phyloP scores from a whole-genome alignment of 2,888 invertebrate species.

The Ethmia dodecea region DNA sequence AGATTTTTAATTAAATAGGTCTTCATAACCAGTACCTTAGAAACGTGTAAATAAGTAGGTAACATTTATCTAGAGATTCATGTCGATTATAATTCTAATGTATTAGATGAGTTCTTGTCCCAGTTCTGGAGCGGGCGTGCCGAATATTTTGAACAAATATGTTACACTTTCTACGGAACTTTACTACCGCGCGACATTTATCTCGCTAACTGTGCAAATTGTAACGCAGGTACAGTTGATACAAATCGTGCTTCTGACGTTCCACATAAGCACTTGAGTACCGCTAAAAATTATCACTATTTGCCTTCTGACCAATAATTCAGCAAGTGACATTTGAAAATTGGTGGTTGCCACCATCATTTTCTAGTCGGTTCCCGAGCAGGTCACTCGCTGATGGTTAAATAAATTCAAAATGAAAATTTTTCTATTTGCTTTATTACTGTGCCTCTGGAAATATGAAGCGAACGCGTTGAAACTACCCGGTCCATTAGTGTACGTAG shows the following conservation, averaged over 20 bases:
- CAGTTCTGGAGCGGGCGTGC: neutral
- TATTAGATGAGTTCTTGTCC: no score
- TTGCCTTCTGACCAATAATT: constrained; percentile 39
- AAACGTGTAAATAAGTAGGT: no score
- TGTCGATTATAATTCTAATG: no score
- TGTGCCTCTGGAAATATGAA: constrained; percentile 32
- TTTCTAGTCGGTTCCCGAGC: constrained; percentile 45
- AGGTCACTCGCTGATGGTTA: constrained; percentile 43
- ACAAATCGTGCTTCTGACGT: constrained; percentile 54
- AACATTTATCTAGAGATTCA: no score
- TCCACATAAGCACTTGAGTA: constrained; percentile 61
- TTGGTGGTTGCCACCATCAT: constrained; percentile 41
- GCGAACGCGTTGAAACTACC: constrained; percentile 40
- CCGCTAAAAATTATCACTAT: constrained; percentile 72
- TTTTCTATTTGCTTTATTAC: constrained; percentile 30
- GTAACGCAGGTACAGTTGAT: constrained; percentile 45
- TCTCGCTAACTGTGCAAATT: constrained; percentile 68
- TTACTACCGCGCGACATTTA: constrained; percentile 40
- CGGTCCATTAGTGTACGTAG: constrained; percentile 62
- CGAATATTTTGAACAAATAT: constrained; percentile 57
- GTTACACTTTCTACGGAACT: constrained; percentile 62
- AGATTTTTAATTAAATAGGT: no score
- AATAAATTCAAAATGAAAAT: constrained; percentile 15
- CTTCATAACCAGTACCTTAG: no score
- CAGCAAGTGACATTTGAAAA: constrained; percentile 33